These are phyloP conservation scores for Valencia hispanica DNA, from an alignment of 2,797 vertebrate species.

Conservation along the genomic window DNA sequence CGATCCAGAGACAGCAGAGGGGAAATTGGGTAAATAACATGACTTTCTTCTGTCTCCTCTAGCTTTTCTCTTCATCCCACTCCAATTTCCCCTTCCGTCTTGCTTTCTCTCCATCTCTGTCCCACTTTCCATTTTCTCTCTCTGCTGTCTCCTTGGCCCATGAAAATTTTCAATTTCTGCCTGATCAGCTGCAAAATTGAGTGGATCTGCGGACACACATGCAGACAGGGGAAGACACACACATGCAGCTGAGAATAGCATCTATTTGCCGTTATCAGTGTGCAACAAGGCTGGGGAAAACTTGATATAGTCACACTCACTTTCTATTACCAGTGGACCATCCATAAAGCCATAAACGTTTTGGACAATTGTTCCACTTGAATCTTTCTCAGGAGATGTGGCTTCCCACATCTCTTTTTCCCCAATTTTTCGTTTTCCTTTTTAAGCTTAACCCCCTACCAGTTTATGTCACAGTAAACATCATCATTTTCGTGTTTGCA, in stretches of 20 bases:
- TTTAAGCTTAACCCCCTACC: conserved; percentile 9
- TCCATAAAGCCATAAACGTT: conserved; percentile 8
- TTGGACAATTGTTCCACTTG: conserved; percentile 12
- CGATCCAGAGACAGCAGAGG: conserved; percentile 20
- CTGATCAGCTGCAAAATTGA: conserved; percentile 66
- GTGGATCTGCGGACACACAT: conserved; percentile 18
- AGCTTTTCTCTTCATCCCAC: conserved; percentile 8
- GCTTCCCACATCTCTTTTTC: background rate
- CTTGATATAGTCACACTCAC: conserved; percentile 19
- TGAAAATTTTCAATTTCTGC: conserved; percentile 65
- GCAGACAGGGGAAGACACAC: background rate
- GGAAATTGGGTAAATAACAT: conserved; percentile 45
- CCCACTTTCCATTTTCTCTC: conserved; percentile 20
- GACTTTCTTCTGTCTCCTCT: conserved; percentile 12
- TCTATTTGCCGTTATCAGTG: conserved; percentile 37
- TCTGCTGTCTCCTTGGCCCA: conserved; percentile 17
- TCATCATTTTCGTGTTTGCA: conserved; percentile 4
- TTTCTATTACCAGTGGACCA: conserved; percentile 31
- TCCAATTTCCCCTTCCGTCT: background rate
- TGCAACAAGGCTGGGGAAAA: conserved; percentile 15
- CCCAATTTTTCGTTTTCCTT: background rate
- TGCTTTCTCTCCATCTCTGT: background rate
- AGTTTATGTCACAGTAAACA: conserved; percentile 13
- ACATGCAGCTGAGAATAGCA: conserved; percentile 19
- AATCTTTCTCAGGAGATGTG: background rate